Conservation (phyloP, 2,797 vertebrate species). For the Pelobates cultripes region DNA sequence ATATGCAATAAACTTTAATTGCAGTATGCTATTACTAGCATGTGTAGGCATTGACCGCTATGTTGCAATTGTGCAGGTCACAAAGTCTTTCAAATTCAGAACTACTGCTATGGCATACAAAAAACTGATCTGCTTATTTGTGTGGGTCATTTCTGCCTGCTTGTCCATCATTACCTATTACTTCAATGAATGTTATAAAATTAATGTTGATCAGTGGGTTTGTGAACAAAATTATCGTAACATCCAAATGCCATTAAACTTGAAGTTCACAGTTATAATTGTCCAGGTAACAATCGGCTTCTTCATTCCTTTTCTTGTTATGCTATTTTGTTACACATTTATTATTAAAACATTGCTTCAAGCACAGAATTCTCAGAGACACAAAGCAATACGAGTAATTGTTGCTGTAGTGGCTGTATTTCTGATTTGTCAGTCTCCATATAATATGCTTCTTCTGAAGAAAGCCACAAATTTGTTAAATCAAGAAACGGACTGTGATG, state of each 20-base stretch:
- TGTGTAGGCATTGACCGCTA: conserved; percentile 90
- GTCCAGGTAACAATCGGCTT: conserved; percentile 82
- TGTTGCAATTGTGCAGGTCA: conserved; percentile 87
- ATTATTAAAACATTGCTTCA: conserved; percentile 77
- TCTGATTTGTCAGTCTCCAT: conserved; percentile 84
- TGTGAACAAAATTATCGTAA: conserved; percentile 73
- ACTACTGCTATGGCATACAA: conserved; percentile 69
- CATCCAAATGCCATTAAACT: neutral
- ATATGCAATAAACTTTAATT: conserved; percentile 89
- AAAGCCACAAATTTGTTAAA: conserved; percentile 65
- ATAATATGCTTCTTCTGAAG: conserved; percentile 77
- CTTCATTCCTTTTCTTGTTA: conserved; percentile 82
- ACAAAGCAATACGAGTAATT: conserved; percentile 86
- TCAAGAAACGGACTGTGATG: conserved; percentile 56
- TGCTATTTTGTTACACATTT: conserved; percentile 82
- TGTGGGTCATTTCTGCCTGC: conserved; percentile 78
- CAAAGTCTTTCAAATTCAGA: conserved; percentile 80
- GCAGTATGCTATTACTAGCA: conserved; percentile 86
- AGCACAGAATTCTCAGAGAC: conserved; percentile 83
- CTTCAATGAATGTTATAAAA: conserved; percentile 72
- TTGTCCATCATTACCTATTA: conserved; percentile 79
- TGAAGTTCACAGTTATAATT: conserved; percentile 75
- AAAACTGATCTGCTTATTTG: conserved; percentile 68
- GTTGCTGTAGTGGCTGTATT: conserved; percentile 83
- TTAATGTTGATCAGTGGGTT: conserved; percentile 27